Conservation (phyloP, 2,113 vertebrate genomes). For the Pelobates fuscus region DNA sequence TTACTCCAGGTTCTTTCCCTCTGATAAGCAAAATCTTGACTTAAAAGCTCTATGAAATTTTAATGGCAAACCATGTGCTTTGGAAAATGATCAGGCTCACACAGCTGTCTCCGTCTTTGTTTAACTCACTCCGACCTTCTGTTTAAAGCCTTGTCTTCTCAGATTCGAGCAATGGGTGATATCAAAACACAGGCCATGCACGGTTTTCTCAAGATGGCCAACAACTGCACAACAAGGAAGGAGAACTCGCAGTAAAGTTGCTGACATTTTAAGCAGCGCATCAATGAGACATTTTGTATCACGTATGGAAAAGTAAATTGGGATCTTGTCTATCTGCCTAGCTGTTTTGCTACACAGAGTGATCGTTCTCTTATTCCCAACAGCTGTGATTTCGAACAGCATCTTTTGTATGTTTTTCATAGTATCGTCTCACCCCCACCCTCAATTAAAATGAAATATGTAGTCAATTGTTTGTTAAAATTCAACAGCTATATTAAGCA, state of each 20-base stretch:
- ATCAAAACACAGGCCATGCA: constrained; percentile 70
- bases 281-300: neutral
- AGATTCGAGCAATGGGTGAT: constrained; percentile 37
- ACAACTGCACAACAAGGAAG: constrained; percentile 5
- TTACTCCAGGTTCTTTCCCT: constrained; percentile 83
- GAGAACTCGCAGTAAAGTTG: constrained; percentile 4
- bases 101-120: constrained; percentile 91
- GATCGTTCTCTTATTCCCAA: neutral
- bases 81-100: constrained; percentile 86
- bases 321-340: neutral
- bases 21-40: constrained; percentile 83
- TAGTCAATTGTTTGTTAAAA: neutral
- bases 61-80: constrained; percentile 91
- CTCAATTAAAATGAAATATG: neutral
- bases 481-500: neutral
- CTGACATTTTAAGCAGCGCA: constrained; percentile 9
- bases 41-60: constrained; percentile 97
- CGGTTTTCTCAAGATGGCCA: neutral
- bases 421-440: neutral
- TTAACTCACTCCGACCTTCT: constrained; percentile 82
- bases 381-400: constrained; percentile 3
- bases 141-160: constrained; percentile 82
- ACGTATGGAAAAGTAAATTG: constrained; percentile 39
- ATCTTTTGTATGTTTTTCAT: neutral
- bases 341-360: neutral